Evolutionary conservation across 2,888 invertebrate genomes (phyloP), one percentile per base, ranked within the genome.

Genomic region (Branchellion lobata): DNA sequence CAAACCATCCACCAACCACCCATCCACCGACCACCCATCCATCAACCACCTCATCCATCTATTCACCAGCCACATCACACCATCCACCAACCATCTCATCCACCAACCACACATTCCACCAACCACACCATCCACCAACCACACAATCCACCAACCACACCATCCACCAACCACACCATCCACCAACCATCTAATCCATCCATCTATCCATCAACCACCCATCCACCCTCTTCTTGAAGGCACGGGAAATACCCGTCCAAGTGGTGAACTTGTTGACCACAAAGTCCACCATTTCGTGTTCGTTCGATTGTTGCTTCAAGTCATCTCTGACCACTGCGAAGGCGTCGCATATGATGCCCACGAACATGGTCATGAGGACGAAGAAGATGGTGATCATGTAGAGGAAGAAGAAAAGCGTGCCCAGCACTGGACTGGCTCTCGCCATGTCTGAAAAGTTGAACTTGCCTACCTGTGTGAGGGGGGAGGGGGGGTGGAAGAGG

Each of bases 381-480:
- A 85, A 86, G 79, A 84, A 83, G 76, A 86, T 84, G 80, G 84
- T 83, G 34, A 86, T 79, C 71, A 83, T 80, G 80, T 82, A 83
- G 79, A 84, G 78, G 82, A 86, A 85, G 83, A 86, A 85, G 81
- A 85, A 85, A 33, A 85, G 53, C 0, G 86, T 85, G 8, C 85
- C 86, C n/a, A 86, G 51, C 78, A 81, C 82, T 83, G 76, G 86
- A 40, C 81, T 27, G 84, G 86, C 80, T 84, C 83, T 27, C 71
- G 84, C 82, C 86, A 87, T 86, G 61, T 83, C 84, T 80, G 85
- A 84, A 83, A 87, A 87, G 82, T 87, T 85, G 81, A 87, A 87
- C 81, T 86, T 86, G 47, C 87, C 77, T 31, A 69, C 69, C 69
- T 69, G 61, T 57, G 61, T 8, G 21, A n/a, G 21, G 61, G 69